A percentile compares a stretch with the other conserved stretches of the same genome.
Evolutionary conservation across 2,797 vertebrate species (phyloP).

Genomic region (Phaenicophaeus curvirostris): DNA sequence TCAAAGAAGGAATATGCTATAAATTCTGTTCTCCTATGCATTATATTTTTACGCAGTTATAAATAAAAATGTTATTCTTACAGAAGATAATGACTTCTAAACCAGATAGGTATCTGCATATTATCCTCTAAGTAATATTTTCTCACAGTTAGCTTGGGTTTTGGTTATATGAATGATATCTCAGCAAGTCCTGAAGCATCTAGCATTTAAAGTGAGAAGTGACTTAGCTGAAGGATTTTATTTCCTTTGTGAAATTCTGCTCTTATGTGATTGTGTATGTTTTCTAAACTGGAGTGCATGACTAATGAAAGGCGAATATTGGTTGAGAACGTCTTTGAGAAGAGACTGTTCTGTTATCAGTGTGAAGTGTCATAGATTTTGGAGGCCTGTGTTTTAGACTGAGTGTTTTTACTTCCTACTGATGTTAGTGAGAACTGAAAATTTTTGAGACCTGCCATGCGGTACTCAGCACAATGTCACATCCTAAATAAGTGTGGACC

Average conservation of each 20-base stretch:
- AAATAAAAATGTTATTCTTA: conserved; percentile 40
- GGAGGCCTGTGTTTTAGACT: not conserved
- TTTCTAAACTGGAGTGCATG: not conserved
- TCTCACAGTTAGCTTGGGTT: not conserved
- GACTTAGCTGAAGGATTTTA: not conserved
- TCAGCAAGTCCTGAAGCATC: not conserved
- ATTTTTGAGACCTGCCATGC: not conserved
- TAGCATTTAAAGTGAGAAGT: not conserved
- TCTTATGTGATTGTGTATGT: not conserved
- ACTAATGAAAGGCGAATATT: not conserved
- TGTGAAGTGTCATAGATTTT: not conserved
- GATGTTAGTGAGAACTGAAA: not conserved
- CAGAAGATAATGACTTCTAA: conserved; percentile 15
- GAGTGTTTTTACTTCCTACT: not conserved
- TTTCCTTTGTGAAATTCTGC: conserved; percentile 8
- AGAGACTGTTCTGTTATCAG: not conserved
- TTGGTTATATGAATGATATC: not conserved
- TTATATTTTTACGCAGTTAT: not conserved
- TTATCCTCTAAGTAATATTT: conserved; percentile 36
- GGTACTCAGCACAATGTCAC: not conserved
- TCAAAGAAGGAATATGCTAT: not conserved
- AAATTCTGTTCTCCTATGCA: conserved; percentile 7
- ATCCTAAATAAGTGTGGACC: not conserved
- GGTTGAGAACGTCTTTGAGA: not conserved
- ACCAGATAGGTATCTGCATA: not conserved